Evolutionary conservation across 92 coral and sea anemone genomes (phyloP).

Genomic region (Virgularia gustaviana): DNA sequence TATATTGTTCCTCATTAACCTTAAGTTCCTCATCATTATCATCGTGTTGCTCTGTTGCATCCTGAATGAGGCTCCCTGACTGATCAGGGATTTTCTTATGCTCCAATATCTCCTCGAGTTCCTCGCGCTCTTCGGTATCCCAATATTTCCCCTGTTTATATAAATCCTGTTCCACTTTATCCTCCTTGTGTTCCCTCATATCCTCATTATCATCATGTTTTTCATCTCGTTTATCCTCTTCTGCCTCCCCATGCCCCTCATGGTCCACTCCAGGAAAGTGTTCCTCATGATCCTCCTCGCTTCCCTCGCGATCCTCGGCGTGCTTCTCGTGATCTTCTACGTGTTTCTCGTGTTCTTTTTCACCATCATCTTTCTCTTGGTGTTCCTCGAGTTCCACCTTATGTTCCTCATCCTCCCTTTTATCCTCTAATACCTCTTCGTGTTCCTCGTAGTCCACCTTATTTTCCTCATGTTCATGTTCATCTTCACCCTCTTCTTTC

Average conservation of each 20-base stretch:
- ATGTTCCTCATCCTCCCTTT: background rate
- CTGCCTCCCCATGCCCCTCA: background rate
- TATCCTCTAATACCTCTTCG: background rate
- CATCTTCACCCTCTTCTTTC: background rate
- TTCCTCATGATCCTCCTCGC: background rate
- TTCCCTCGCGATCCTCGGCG: background rate
- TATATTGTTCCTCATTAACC: background rate
- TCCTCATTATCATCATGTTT: background rate
- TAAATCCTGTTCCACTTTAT: background rate
- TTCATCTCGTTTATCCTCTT: background rate
- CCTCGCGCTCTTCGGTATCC: background rate
- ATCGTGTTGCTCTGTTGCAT: background rate
- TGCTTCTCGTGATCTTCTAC: background rate
- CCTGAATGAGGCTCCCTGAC: too few species aligned
- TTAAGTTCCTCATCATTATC: background rate
- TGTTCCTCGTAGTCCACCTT: background rate
- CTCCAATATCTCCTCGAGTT: background rate
- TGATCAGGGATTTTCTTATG: background rate
- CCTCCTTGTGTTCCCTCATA: background rate
- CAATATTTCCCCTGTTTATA: background rate
- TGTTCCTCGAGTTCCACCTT: background rate
- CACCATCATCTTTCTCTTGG: too few species aligned
- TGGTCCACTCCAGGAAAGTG: too few species aligned
- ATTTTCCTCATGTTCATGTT: conserved; percentile 1
- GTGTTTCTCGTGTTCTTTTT: too few species aligned